Evolutionary conservation across 2,888 invertebrate species (phyloP), one percentile per base, ranked within the genome.

Genomic region (Ethmia dodecea): DNA sequence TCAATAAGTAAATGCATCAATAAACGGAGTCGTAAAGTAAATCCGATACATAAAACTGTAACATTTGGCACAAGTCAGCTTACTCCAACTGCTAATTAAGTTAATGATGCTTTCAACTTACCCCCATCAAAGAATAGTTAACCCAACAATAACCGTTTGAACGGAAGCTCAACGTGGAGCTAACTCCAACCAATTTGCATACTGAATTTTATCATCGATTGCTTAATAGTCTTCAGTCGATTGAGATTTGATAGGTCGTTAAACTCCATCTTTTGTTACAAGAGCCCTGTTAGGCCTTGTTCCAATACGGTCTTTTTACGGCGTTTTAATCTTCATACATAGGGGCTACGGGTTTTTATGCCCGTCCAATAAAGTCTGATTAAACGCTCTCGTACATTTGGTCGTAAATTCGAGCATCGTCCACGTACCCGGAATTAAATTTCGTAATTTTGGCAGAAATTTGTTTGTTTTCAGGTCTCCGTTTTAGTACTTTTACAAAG

Each of bases 291-390:
- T 8, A n/a, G n/a, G n/a, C n/a, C n/a, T n/a, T n/a, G n/a, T 22
- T n/a, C 22, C 30, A 28, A 37, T 33, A 28, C 24, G 32, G 16
- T 13, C 16, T 24, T 41, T 45, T 46, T 49, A 49, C 35, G 39
- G 37, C 38, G 25, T 38, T 44, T 43, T 44, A 49, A 48, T 45
- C 43, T 28, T 25, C 31, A 43, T 42, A 38, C 31, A 43, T 42
- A 38, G 35, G 42, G 41, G 41, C 39, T 29, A 36, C 37, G 31
- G 38, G 40, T 41, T 39, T 26, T 34, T 33, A 15, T 27, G 25
- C 33, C 15, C 29, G 20, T 28, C 33, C 34, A 37, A 35, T 33
- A 22, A 30, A 25, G 18, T 18, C 29, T 15, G 24, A 33, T 31
- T 31, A 31, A 25, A 31, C 13, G 11, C 15, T 31, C 13, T n/a